These are phyloP conservation scores for Lophotriccus pileatus DNA, from an alignment of 2,797 vertebrate species.

Conservation along the genomic window DNA sequence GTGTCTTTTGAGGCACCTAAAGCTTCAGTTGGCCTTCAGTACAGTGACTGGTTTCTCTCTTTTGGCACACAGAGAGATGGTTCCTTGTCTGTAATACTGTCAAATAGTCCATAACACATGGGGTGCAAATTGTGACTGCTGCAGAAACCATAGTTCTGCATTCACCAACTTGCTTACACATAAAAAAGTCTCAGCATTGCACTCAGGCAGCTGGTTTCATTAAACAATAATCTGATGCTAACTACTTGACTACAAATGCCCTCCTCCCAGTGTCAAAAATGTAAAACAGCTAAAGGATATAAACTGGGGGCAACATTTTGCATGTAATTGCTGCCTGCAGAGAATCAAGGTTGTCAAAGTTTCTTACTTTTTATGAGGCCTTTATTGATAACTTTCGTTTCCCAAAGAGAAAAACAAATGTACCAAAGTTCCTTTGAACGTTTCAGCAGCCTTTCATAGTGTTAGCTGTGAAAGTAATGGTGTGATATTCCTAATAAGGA, in stretches of 20 bases:
- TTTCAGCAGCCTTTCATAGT: conserved; percentile 21
- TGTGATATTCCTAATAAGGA: conserved; percentile 38
- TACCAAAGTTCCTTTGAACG: conserved; percentile 39
- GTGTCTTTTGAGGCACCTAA: not conserved
- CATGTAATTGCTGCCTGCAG: not conserved
- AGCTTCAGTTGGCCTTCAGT: not conserved
- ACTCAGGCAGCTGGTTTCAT: not conserved
- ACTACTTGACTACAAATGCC: not conserved
- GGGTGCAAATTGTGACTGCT: not conserved
- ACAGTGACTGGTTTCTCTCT: not conserved
- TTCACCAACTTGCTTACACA: not conserved
- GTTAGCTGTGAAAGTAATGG: conserved; percentile 30
- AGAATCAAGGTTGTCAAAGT: not conserved
- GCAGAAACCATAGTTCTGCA: not conserved
- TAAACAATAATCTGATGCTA: conserved; percentile 10
- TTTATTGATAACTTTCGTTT: conserved; percentile 27
- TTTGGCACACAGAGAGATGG: not conserved
- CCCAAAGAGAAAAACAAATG: conserved; percentile 39
- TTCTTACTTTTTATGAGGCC: conserved; percentile 3
- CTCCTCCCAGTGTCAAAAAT: not conserved
- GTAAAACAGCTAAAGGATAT: not conserved
- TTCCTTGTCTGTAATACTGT: not conserved
- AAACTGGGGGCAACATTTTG: not conserved
- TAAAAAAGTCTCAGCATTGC: not conserved
- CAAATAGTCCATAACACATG: not conserved